Conservation (phyloP, 2,888 invertebrate species). For the Drosophila mulleri region DNA sequence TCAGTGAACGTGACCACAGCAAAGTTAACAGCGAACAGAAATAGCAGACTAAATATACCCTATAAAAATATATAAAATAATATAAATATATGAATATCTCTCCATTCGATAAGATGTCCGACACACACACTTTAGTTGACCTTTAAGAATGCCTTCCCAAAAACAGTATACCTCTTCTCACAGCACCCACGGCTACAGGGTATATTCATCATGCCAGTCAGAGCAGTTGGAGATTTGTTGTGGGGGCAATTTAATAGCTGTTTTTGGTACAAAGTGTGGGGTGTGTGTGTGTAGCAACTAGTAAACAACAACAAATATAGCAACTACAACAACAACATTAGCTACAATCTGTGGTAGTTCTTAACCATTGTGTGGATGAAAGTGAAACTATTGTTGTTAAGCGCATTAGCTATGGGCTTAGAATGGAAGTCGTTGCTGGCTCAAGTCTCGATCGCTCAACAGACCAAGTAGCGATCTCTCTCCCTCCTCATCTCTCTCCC, state of each 20-base stretch:
- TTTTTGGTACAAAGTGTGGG: conserved; percentile 23
- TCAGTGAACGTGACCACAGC: conserved; percentile 61
- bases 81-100: background rate
- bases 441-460: conserved; percentile 9
- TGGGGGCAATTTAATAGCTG: conserved; percentile 35
- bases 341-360: conserved; percentile 40
- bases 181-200: background rate
- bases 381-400: conserved; percentile 62
- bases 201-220: conserved; percentile 26
- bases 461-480: background rate
- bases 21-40: background rate
- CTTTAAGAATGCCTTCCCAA: background rate
- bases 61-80: background rate
- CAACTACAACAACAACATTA: conserved; percentile 30
- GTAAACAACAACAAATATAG: conserved; percentile 25
- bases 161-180: background rate
- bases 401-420: conserved; percentile 52
- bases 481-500: background rate
- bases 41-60: conserved; percentile 1
- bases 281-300: conserved; percentile 30
- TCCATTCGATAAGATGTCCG: background rate
- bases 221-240: conserved; percentile 16
- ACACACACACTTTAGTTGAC: no score
- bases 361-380: conserved; percentile 64
- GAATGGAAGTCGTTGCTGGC: conserved; percentile 46